Percentiles rank a stretch among this genome's conserved stretches.
phyloP scores from a whole-genome alignment of 1,140 invertebrate species.

The Mactra quadrangularis region DNA sequence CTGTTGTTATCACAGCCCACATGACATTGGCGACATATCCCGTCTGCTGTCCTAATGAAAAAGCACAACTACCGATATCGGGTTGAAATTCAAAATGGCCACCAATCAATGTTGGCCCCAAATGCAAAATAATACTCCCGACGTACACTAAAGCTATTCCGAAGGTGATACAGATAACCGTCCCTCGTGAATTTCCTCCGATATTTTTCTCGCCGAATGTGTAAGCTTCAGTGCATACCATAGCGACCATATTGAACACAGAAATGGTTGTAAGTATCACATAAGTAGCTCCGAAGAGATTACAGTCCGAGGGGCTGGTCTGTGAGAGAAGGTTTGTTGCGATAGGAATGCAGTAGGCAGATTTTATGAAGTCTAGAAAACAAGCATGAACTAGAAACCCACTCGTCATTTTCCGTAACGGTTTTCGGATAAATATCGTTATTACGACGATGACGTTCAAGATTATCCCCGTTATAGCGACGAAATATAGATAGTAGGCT shows the following conservation, averaged over 20 bases:
- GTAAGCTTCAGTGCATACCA: constrained; percentile 83
- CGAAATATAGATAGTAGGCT: constrained; percentile 81
- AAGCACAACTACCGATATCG: constrained; percentile 82
- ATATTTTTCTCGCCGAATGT: constrained; percentile 82
- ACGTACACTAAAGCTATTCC: constrained; percentile 82
- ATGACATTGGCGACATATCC: constrained; percentile 83
- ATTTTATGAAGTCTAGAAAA: constrained; percentile 81
- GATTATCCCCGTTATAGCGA: constrained; percentile 76
- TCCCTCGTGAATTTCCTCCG: constrained; percentile 78
- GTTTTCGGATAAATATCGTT: constrained; percentile 73
- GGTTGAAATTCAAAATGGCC: constrained; percentile 82
- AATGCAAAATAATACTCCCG: constrained; percentile 82
- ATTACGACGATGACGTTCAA: constrained; percentile 80
- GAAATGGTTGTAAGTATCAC: constrained; percentile 81
- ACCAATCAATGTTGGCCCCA: constrained; percentile 83
- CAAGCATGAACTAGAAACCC: constrained; percentile 82
- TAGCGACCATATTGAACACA: constrained; percentile 82
- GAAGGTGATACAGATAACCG: constrained; percentile 81
- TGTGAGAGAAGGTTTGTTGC: constrained; percentile 79
- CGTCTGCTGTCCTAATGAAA: constrained; percentile 79
- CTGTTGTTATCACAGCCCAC: constrained; percentile 82
- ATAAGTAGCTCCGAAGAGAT: constrained; percentile 79
- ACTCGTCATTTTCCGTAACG: constrained; percentile 79
- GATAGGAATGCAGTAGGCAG: constrained; percentile 82
- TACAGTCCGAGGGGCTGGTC: constrained; percentile 76